Percentiles rank a stretch among this genome's conserved stretches.
These are phyloP conservation scores for Apus apus DNA, from an alignment of 2,113 vertebrate species.

Conservation along the genomic window DNA sequence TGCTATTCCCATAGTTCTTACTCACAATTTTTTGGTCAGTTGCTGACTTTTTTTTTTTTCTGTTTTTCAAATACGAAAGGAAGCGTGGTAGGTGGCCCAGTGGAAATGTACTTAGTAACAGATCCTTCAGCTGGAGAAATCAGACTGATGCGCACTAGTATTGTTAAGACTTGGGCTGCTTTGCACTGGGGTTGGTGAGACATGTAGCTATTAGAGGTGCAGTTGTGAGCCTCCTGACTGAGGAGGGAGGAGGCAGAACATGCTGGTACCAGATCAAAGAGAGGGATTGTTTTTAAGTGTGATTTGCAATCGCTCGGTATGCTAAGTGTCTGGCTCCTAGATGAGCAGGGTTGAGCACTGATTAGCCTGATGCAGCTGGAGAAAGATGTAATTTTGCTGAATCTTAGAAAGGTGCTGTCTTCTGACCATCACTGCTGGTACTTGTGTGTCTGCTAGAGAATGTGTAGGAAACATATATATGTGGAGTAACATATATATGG, in stretches of 20 bases:
- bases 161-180: neutral
- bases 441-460: neutral
- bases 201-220: neutral
- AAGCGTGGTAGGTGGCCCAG: neutral
- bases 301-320: rapidly evolving
- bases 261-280: neutral
- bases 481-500: too few relatives aligned
- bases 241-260: neutral
- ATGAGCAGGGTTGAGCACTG: neutral
- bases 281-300: neutral
- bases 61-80: neutral
- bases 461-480: neutral
- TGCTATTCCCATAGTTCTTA: neutral
- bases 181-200: neutral
- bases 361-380: neutral
- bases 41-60: neutral
- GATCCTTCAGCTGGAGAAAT: neutral
- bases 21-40: slow-evolving; percentile 13
- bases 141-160: neutral
- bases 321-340: neutral
- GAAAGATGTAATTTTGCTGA: neutral
- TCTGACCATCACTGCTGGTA: too few relatives aligned
- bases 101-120: neutral
- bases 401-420: neutral
- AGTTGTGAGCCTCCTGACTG: neutral